Conservation (phyloP, 2,888 invertebrate genomes). For the Philhelius pedissequus region DNA sequence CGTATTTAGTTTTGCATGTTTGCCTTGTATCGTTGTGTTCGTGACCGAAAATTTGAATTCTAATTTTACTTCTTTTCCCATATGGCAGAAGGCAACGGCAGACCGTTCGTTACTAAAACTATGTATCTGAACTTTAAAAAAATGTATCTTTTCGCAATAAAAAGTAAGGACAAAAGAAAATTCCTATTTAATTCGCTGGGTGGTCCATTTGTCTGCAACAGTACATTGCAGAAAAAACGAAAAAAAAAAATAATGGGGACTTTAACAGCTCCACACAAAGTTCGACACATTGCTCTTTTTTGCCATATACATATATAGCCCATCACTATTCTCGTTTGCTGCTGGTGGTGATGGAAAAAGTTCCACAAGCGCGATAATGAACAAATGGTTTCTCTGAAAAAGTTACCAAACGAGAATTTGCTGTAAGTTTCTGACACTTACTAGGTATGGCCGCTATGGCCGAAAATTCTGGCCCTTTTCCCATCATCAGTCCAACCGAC, state of each 20-base stretch:
- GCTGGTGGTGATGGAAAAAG: constrained; percentile 9
- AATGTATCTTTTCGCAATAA: neutral
- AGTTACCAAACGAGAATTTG: constrained; percentile 29
- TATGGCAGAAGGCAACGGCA: constrained; percentile 2
- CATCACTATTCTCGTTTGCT: neutral
- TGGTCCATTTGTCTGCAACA: constrained; percentile 16
- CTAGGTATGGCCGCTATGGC: neutral
- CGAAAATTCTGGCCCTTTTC: constrained; percentile 20
- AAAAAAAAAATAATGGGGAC: constrained; percentile 29
- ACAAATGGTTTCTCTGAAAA: constrained; percentile 27
- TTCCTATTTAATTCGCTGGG: constrained; percentile 2
- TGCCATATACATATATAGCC: neutral
- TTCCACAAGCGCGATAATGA: constrained; percentile 31
- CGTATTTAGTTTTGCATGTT: constrained; percentile 38
- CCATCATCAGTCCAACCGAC: constrained; percentile 55
- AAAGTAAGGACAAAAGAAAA: neutral
- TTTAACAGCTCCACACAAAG: neutral
- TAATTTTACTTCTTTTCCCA: constrained; percentile 50
- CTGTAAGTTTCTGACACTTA: neutral
- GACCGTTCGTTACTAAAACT: neutral
- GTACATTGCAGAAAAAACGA: neutral
- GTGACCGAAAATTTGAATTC: constrained; percentile 22
- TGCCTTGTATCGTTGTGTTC: neutral
- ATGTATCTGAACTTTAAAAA: neutral
- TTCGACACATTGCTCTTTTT: neutral